Evolutionary conservation across 2,797 vertebrate genomes (phyloP).

Genomic region (Sebastes matsubarae): DNA sequence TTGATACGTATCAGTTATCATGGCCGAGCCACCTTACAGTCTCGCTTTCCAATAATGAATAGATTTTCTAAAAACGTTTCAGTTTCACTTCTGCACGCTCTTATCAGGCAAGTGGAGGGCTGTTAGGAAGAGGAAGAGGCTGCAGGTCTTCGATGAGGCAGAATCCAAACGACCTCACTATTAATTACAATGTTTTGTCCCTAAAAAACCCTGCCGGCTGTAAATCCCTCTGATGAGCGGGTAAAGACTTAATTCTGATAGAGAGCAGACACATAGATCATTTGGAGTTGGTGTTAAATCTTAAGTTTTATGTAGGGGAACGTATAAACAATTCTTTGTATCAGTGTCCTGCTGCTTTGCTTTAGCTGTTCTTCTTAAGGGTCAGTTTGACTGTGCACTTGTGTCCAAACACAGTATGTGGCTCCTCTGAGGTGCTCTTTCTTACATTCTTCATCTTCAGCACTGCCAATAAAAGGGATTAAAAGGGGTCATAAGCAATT

Average conservation of each 20-base stretch:
- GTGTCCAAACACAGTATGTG: no score
- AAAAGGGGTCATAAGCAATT: no score
- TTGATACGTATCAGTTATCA: conserved; percentile 37
- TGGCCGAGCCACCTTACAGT: conserved; percentile 3
- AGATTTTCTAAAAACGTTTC: conserved; percentile 23
- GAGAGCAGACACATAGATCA: not conserved
- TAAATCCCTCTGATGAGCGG: conserved; percentile 15
- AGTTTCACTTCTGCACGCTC: not conserved
- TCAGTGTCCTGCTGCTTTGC: no score
- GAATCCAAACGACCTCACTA: not conserved
- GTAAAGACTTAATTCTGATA: not conserved
- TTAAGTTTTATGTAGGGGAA: no score
- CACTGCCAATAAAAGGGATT: no score
- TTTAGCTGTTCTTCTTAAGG: no score
- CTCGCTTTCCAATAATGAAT: conserved; percentile 16
- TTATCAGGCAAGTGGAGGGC: conserved; percentile 27
- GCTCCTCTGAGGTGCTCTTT: no score
- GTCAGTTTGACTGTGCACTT: no score
- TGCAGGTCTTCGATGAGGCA: not conserved
- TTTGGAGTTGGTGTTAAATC: not conserved
- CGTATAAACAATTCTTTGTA: no score
- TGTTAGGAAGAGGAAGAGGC: conserved; percentile 24
- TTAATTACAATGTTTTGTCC: conserved; percentile 35
- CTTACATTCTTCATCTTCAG: no score
- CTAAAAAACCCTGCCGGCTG: not conserved